Evolutionary conservation across 2,113 vertebrate species (phyloP), one percentile per base, ranked within the genome.

Genomic region (Nyctereutes procyonoides): DNA sequence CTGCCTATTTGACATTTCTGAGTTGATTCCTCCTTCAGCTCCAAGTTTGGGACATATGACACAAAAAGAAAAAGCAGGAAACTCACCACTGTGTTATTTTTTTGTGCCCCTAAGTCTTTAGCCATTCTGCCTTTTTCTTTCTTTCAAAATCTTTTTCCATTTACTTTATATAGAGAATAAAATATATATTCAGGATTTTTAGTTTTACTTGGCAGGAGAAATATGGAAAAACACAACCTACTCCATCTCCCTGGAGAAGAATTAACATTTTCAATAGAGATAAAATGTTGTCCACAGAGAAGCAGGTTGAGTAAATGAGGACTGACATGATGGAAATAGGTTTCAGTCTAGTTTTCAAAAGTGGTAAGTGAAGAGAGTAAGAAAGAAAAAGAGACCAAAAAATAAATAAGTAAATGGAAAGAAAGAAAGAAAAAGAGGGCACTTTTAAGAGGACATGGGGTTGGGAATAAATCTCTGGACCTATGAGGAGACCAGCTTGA

Each of bases 321-420:
- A 32, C 0, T 71, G 43, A 69, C 20, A 17, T 24, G n/a, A 10
- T 62, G 32, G 30, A 74, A 84, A 53, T 13, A 77, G 30, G 30
- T 87, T 82, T 63, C 58, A 83, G 35, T 79, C 43, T 83, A 92
- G 5, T 14, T 58, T 91, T 56, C 51, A 65, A 76, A 82, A 97
- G 83, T 90, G 17, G 12, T 53, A 63, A 93, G 69, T 4, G 30
- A 89, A 43, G 6, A 86, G 22, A 91, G 43, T 20, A 38, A 60
- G 90, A 24, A 86, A 69, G 32, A 88, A 83, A 15, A 79, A 11
- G 11, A 89, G 38, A 69, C 32, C 67, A 35, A 69, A 35, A 35
- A 69, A 69, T 69, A 69, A 65, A 67, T 16, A 67, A 30, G 32
- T 32, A 22, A 60, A 60, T 24, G 13, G 20, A 20, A 24, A 9